These are phyloP conservation scores for Aphyosemion australe DNA, from an alignment of 2,113 vertebrate species.

Conservation along the genomic window DNA sequence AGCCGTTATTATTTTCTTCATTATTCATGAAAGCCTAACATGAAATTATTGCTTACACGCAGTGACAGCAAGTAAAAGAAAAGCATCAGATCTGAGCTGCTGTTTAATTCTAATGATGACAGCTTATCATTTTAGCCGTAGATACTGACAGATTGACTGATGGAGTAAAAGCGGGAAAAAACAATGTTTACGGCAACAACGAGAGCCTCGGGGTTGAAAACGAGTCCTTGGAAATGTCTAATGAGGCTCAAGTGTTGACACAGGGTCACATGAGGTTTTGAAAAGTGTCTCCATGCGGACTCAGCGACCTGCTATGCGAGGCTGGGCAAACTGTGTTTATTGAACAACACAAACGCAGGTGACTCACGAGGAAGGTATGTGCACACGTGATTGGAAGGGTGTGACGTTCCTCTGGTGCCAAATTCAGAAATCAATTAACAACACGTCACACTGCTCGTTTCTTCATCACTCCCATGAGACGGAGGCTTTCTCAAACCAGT, in stretches of 20 bases:
- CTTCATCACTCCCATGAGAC: background rate
- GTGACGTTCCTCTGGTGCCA: conserved; percentile 9
- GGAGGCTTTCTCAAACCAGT: background rate
- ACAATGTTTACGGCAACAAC: background rate
- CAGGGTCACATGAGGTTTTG: background rate
- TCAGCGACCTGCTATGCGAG: background rate
- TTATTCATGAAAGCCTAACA: background rate
- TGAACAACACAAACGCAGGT: conserved; percentile 21
- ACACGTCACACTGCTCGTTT: background rate
- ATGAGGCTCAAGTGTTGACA: background rate
- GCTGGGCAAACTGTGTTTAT: conserved; percentile 6
- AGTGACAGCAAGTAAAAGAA: background rate
- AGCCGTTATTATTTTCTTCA: background rate
- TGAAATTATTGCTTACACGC: background rate
- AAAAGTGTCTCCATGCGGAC: background rate
- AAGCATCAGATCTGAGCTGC: background rate
- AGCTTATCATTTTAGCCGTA: background rate
- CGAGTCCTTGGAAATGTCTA: background rate
- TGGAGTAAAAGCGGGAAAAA: background rate
- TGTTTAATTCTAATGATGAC: background rate
- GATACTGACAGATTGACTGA: background rate
- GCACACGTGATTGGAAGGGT: background rate
- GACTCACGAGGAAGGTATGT: conserved; percentile 26
- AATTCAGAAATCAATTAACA: background rate
- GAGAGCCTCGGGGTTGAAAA: background rate